phyloP scores from a whole-genome alignment of 1,140 invertebrate species.

The Drosophila mauritiana region DNA sequence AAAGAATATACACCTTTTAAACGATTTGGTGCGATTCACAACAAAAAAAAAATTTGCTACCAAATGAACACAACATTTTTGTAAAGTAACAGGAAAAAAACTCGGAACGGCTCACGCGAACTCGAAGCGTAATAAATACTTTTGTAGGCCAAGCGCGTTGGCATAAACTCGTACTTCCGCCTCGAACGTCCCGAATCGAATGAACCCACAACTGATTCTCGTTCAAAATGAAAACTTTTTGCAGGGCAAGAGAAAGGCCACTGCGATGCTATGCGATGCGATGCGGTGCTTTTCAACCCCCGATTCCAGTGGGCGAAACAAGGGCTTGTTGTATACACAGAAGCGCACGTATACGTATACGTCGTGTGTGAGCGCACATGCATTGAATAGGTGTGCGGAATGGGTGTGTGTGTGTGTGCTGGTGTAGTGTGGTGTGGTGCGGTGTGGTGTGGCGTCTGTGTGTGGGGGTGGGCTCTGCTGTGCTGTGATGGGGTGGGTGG shows the following conservation, averaged over 20 bases:
- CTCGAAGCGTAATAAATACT: constrained; percentile 4
- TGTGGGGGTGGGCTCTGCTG: constrained; percentile 6
- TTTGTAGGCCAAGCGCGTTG: constrained; percentile 33
- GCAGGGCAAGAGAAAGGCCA: constrained; percentile 50
- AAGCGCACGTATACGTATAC: constrained; percentile 11
- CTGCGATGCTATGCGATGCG: constrained; percentile 29
- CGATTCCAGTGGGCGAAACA: constrained; percentile 47
- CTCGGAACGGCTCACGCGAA: constrained; percentile 3
- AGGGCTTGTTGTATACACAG: constrained; percentile 25
- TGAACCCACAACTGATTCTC: constrained; percentile 79
- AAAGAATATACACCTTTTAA: neutral
- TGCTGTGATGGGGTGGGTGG: neutral
- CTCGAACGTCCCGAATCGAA: constrained; percentile 82
- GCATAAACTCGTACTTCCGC: constrained; percentile 75
- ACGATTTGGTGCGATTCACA: constrained; percentile 1
- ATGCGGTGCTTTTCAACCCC: constrained; percentile 67
- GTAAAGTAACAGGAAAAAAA: constrained; percentile 2
- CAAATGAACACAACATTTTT: constrained; percentile 2
- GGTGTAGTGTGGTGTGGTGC: no score
- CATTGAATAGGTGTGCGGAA: constrained; percentile 4
- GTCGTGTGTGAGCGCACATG: constrained; percentile 5
- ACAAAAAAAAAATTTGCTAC: constrained; percentile 1
- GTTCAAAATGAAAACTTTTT: constrained; percentile 84
- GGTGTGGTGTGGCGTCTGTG: neutral
- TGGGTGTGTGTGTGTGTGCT: constrained; percentile 24